Base-by-base conservation (phyloP, 1,140 invertebrate species). In the Ceratina calcarata region DNA sequence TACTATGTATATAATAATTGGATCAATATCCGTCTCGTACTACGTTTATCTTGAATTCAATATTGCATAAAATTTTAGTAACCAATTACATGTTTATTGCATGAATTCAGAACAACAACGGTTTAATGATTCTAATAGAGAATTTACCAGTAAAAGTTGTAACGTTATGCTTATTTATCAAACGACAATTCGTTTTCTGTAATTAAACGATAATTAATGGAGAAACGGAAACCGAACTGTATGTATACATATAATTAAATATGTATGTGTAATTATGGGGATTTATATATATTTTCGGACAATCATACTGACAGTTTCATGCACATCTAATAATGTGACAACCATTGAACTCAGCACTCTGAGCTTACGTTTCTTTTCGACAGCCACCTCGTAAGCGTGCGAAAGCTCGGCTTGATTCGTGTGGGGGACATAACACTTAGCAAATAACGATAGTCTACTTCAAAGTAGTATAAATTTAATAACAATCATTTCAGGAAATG, bases 361-460 rank as follows among this genome's bases (percentile, higher is more conserved):
- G 77, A 75, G 68, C 53, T 78, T 68, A 82, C 66, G 55, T 74
- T n/a, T n/a, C 73, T 80, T 51, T 58, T 58, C 79, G 58, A 83
- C 88, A 91, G 90, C 86, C 87, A 88, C 79, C 84, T 87, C 86
- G 80, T 84, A 91, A 91, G 91, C 90, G 91, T 91, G 91, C 89
- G 91, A 37, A 92, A 92, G 90, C 90, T 90, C 85, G 84, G 90
- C 88, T 87, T 90, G 88, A 74, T 37, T 87, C 79, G 79, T 84
- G 84, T 87, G 27, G 70, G n/a, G 27, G 81, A 45, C 32, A 13
- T 75, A 45, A 75, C 49, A 74, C 81, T 67, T 62, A 66, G 73
- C 67, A 49, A 79, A n/a, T 81, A 85, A 24, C 61, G 32, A n/a
- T 22, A 51, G 18, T 20, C 22, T 12, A n/a, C 7, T 45, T 45